Conservation (phyloP, 2,888 invertebrate species). For the Aleiodes alternator region DNA sequence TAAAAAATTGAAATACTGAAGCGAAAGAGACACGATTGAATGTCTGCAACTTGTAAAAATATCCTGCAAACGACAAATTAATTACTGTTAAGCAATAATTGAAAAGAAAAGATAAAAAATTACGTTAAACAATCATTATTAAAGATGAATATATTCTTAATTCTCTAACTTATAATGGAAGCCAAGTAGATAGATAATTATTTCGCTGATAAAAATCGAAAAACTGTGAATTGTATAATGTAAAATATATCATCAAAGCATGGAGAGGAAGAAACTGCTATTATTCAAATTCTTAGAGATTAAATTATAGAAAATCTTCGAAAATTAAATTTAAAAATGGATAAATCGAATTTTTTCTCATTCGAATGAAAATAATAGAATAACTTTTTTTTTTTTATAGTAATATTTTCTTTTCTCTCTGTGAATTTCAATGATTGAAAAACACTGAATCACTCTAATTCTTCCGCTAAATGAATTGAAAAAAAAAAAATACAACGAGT, state of each 20-base stretch:
- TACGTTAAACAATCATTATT: slow-evolving; percentile 36
- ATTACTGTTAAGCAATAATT: slow-evolving; percentile 39
- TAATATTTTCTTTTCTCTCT: slow-evolving; percentile 9
- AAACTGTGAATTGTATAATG: neutral
- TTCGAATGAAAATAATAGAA: too few relatives aligned
- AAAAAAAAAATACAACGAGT: neutral
- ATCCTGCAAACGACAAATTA: slow-evolving; percentile 40
- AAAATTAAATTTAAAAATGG: too few relatives aligned
- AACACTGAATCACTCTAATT: slow-evolving; percentile 2
- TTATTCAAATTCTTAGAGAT: neutral
- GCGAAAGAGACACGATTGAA: neutral
- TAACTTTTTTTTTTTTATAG: neutral
- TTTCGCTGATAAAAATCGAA: slow-evolving; percentile 16
- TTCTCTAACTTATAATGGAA: neutral
- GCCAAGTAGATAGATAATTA: slow-evolving; percentile 3
- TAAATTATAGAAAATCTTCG: too few relatives aligned
- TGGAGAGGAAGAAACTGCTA: slow-evolving; percentile 6
- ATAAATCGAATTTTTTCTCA: too few relatives aligned
- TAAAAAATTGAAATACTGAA: neutral
- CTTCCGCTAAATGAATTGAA: slow-evolving; percentile 21
- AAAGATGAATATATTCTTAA: slow-evolving; percentile 21
- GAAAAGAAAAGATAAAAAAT: neutral
- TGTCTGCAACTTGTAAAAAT: slow-evolving; percentile 1
- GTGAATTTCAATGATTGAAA: slow-evolving; percentile 13
- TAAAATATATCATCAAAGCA: slow-evolving; percentile 15